Evolutionary conservation across 1,140 invertebrate genomes (phyloP), one percentile per base, ranked within the genome.

Genomic region (Dinothrombium tinctorium): DNA sequence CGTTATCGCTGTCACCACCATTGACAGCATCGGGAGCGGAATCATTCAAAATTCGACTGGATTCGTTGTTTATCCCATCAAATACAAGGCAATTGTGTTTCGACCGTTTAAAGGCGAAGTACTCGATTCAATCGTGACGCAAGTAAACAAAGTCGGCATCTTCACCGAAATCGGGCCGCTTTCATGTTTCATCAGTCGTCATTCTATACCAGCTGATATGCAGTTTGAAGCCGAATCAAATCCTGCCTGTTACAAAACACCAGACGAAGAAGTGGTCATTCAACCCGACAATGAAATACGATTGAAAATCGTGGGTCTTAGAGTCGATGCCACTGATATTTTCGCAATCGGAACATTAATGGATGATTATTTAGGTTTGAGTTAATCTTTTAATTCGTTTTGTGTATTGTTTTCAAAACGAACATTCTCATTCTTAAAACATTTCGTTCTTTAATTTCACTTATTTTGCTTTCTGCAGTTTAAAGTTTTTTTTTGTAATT

Each of bases 151-250:
- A 68, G 81, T 94, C 56, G 92, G 92, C 42, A 83, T 99, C 69
- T 98, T 98, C 69, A 89, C 87, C 42, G 89, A 98, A 65, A 94
- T 98, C 56, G 94, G 90, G 37, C 94, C 94, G n/a, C 65, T 99
- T 0, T 84, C 83, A 3, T 98, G 94, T 61, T 99, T 99, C 59
- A 95, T 99, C 55, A 96, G 90, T 26, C 79, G 90, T 63, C 87
- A 96, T 72, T 94, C 86, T 2, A 99, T 99, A 52, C 92, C 94
- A 43, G 76, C 84, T 33, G 90, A 99, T 58, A 95, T 99, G 86
- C 80, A 96, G 55, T 98, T 94, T 65, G 95, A 95, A 62, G 84
- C 90, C 0, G 90, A 89, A 63, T 78, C 81, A 23, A 89, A 82
- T 62, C 89, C 90, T 35, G 83, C 87, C 0, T 98, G 92, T 58